These are phyloP conservation scores for Triplophysa tibetana DNA, from an alignment of 2,113 vertebrate genomes.

Conservation along the genomic window DNA sequence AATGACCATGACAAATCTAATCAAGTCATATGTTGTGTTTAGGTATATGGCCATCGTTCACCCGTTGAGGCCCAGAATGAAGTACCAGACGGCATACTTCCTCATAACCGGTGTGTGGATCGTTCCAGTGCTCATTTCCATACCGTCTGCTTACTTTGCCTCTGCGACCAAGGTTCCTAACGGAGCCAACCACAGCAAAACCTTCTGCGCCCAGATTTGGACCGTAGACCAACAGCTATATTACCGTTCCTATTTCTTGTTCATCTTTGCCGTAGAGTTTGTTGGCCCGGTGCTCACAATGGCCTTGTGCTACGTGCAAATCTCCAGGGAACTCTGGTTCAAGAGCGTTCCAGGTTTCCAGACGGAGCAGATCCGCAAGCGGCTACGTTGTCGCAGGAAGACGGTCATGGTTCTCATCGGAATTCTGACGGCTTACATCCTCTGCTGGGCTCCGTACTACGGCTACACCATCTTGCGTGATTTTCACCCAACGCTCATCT, in stretches of 20 bases:
- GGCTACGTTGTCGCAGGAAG: conserved; percentile 87
- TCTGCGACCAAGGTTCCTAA: conserved; percentile 82
- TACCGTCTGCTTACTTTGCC: conserved; percentile 93
- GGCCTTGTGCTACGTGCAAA: conserved; percentile 87
- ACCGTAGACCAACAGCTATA: conserved; percentile 88
- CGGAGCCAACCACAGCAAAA: conserved; percentile 76
- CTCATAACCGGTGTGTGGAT: conserved; percentile 85
- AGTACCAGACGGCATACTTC: conserved; percentile 89
- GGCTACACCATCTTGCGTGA: conserved; percentile 90
- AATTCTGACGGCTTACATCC: conserved; percentile 86
- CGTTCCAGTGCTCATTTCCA: conserved; percentile 86
- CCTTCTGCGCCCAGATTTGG: conserved; percentile 98
- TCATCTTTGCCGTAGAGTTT: conserved; percentile 90
- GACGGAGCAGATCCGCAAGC: conserved; percentile 90
- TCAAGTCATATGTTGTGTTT: background rate
- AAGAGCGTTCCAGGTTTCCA: conserved; percentile 89
- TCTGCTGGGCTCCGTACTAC: conserved; percentile 95
- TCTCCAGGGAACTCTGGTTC: conserved; percentile 95
- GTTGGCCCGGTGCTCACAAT: conserved; percentile 84
- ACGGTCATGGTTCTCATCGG: conserved; percentile 90
- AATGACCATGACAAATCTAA: background rate
- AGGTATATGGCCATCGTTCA: conserved; percentile 97
- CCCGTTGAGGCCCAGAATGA: conserved; percentile 93
- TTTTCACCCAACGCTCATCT: conserved; percentile 88
- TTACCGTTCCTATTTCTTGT: conserved; percentile 93